These are phyloP conservation scores for Pteria penguin DNA, from an alignment of 2,888 invertebrate genomes.

Conservation along the genomic window DNA sequence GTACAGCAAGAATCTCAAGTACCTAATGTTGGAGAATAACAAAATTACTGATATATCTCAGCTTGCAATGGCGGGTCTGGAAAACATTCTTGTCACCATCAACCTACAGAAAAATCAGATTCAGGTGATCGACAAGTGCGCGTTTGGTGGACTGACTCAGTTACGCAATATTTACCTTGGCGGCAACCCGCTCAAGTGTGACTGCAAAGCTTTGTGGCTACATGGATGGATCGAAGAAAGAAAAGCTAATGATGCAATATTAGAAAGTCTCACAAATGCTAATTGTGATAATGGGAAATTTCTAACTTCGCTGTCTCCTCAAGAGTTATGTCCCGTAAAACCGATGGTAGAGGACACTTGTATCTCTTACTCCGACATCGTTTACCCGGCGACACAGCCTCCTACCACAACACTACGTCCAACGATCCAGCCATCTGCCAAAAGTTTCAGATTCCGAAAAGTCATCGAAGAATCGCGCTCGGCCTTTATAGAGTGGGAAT, in stretches of 20 bases:
- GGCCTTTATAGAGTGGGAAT: neutral
- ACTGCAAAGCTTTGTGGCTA: slow-evolving; percentile 90
- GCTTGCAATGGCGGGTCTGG: slow-evolving; percentile 62
- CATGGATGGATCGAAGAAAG: slow-evolving; percentile 80
- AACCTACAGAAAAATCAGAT: slow-evolving; percentile 60
- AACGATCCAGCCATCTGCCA: neutral
- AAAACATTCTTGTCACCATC: slow-evolving; percentile 53
- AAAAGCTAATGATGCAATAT: slow-evolving; percentile 22
- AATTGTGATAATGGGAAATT: slow-evolving; percentile 45
- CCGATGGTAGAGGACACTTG: slow-evolving; percentile 1
- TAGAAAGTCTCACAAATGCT: slow-evolving; percentile 29
- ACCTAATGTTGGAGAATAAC: slow-evolving; percentile 61
- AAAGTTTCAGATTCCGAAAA: neutral
- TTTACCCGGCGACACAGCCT: neutral
- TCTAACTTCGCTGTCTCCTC: slow-evolving; percentile 34
- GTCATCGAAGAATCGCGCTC: neutral
- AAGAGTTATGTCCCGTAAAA: slow-evolving; percentile 22
- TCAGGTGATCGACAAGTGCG: slow-evolving; percentile 57
- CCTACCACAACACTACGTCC: neutral
- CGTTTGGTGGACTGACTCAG: slow-evolving; percentile 57
- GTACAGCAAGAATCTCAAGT: slow-evolving; percentile 54
- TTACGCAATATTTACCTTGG: slow-evolving; percentile 83
- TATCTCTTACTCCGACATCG: slow-evolving; percentile 34
- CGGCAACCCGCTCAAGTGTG: slow-evolving; percentile 89
- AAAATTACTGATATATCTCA: slow-evolving; percentile 57